These are phyloP conservation scores for Torymus tubicola DNA, from an alignment of 2,888 invertebrate genomes.

Conservation along the genomic window DNA sequence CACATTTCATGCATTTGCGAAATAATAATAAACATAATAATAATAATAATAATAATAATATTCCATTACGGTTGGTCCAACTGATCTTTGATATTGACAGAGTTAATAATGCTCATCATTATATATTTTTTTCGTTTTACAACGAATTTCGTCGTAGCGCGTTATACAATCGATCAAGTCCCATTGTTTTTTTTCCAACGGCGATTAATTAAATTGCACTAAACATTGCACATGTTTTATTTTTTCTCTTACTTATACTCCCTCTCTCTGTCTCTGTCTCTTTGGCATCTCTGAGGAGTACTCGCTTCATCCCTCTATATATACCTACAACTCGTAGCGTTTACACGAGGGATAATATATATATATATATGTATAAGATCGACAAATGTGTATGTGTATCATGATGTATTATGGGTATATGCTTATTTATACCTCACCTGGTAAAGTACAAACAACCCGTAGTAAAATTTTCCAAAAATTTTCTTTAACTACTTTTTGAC, in stretches of 20 bases:
- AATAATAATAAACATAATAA: constrained; percentile 6
- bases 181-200: constrained; percentile 32
- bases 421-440: constrained; percentile 5
- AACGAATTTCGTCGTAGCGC: not conserved
- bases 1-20: constrained; percentile 3
- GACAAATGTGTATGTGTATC: constrained; percentile 13
- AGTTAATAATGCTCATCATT: not conserved
- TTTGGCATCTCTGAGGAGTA: constrained; percentile 71
- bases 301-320: constrained; percentile 23
- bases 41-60: constrained; percentile 59
- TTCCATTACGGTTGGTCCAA: constrained; percentile 55
- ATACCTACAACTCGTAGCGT: not conserved
- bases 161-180: constrained; percentile 49
- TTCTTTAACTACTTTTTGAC: constrained; percentile 22
- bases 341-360: not conserved
- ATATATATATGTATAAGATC: constrained; percentile 1
- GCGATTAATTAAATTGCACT: constrained; percentile 67
- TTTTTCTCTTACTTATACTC: constrained; percentile 52
- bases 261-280: constrained; percentile 62
- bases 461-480: constrained; percentile 42
- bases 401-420: too few species aligned
- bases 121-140: constrained; percentile 1
- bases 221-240: constrained; percentile 68
- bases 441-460: constrained; percentile 47
- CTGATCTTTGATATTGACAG: constrained; percentile 36